Base-by-base conservation (phyloP, 37 sponge, comb jelly and placozoan genomes). In the Spongia lamella region DNA sequence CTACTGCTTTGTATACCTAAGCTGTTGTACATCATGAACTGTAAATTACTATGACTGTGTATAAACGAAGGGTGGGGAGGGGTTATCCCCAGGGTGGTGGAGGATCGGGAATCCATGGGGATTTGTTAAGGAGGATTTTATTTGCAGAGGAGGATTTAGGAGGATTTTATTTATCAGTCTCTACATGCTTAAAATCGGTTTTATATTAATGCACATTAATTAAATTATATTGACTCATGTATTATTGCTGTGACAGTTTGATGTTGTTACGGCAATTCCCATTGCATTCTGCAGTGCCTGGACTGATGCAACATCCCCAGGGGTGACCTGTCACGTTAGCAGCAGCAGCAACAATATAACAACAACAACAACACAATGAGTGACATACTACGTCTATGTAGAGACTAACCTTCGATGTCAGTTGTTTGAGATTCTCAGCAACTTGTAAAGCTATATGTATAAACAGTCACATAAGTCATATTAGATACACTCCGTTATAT, bases 261-360 rank as follows among this genome's bases (percentile, higher is more conserved):
- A 52, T 5, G 61, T 30, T 29, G 68, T 7, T 9, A 68, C 6
- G 24, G 38, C 55, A 29, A 91, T 58, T 0, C 92, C 92, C 89
- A 92, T 92, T 0, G 92, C 92, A 25, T 43, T 63, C 35, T 66
- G 92, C 9, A 92, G 69, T 3, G 85, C 38, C 2, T 65, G 32
- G 21, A 82, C 69, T 3, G 84, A 83, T 3, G 84, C 79, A 20
- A 92, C 32, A 53, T 89, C 82, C 32, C 49, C 56, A 15, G 90
- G 90, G n/a, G 34, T 55, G 27, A 79, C 84, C 89, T 90, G 52
- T 24, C 32, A 9, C 5, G 51, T 63, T 4, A 52, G 51, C 56
- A 25, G 53, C 40, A 50, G 7, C 33, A n/a, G 20, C 17, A 17
- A 52, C 32, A 47, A 3, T 1, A 30, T 56, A 60, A 40, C 2